Conservation (phyloP, 2,797 vertebrate genomes). For the Coluber constrictor region DNA sequence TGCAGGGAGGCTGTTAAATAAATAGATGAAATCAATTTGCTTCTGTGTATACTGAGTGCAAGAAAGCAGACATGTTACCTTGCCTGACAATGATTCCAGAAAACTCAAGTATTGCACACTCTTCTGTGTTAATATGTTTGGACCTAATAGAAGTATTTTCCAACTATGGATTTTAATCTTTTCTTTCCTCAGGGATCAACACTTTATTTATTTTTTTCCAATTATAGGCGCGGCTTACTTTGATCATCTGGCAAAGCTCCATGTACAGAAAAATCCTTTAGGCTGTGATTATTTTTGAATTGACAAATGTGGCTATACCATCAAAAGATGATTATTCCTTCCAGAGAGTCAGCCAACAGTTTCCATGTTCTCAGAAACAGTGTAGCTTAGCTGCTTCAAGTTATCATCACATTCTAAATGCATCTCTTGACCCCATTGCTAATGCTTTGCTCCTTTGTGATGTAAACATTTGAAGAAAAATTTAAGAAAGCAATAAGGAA, state of each 20-base stretch:
- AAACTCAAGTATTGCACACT: not conserved
- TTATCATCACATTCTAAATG: not conserved
- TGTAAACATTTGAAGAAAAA: not conserved
- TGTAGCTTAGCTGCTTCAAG: not conserved
- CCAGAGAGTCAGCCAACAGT: not conserved
- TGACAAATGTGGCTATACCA: not conserved
- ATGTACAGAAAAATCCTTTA: not conserved
- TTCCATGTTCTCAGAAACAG: not conserved
- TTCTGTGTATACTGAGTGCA: not conserved
- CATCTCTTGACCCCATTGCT: not conserved
- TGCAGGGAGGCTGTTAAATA: not conserved
- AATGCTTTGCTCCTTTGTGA: not conserved
- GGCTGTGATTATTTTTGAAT: not conserved
- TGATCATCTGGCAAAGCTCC: not conserved
- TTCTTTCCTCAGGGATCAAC: not conserved
- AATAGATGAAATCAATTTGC: not conserved
- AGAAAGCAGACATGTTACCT: not conserved
- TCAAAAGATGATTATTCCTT: not conserved
- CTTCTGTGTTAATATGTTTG: not conserved
- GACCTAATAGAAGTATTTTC: not conserved
- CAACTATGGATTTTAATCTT: not conserved
- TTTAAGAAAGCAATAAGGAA: not conserved
- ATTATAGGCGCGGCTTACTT: not conserved
- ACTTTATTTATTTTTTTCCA: not conserved
- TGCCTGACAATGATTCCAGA: not conserved